A percentile compares a stretch with the other conserved stretches of the same genome.
These are phyloP conservation scores for Dichetophora obliterata DNA, from an alignment of 2,888 invertebrate genomes.

Conservation along the genomic window DNA sequence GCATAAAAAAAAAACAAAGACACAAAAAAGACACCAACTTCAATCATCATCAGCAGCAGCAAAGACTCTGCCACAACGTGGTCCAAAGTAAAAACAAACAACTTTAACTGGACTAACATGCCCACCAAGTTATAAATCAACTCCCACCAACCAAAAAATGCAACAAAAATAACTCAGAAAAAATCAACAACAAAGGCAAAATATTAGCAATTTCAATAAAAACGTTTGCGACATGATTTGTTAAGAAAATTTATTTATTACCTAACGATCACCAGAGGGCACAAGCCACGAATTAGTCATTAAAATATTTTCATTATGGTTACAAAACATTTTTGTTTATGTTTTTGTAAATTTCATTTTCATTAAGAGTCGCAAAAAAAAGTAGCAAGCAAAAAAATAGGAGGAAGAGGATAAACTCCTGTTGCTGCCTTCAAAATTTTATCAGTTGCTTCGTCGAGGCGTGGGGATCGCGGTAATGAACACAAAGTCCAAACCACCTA, in stretches of 20 bases:
- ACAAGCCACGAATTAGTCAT: conserved; percentile 38
- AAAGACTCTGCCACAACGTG: not conserved
- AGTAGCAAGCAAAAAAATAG: not conserved
- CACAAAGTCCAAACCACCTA: too few species aligned
- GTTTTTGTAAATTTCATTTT: conserved; percentile 56
- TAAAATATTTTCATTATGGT: conserved; percentile 28
- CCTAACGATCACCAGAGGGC: conserved; percentile 35
- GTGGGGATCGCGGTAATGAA: too few species aligned
- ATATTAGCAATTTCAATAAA: conserved; percentile 20
- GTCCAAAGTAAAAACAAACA: conserved; percentile 7
- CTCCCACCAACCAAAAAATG: conserved; percentile 41
- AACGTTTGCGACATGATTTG: conserved; percentile 43
- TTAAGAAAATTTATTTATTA: conserved; percentile 37
- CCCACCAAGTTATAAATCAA: conserved; percentile 56
- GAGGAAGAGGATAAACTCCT: not conserved
- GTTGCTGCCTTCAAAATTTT: not conserved
- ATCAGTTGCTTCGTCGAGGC: too few species aligned
- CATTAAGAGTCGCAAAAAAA: conserved; percentile 56
- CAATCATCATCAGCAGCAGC: not conserved
- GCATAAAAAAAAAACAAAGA: not conserved
- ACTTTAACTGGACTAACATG: conserved; percentile 17
- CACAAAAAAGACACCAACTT: conserved; percentile 38
- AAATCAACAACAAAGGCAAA: conserved; percentile 8
- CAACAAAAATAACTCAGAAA: conserved; percentile 3
- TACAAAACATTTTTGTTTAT: conserved; percentile 36